Conservation (phyloP, 2,797 vertebrate species). For the Rhabdophis nuchalis region DNA sequence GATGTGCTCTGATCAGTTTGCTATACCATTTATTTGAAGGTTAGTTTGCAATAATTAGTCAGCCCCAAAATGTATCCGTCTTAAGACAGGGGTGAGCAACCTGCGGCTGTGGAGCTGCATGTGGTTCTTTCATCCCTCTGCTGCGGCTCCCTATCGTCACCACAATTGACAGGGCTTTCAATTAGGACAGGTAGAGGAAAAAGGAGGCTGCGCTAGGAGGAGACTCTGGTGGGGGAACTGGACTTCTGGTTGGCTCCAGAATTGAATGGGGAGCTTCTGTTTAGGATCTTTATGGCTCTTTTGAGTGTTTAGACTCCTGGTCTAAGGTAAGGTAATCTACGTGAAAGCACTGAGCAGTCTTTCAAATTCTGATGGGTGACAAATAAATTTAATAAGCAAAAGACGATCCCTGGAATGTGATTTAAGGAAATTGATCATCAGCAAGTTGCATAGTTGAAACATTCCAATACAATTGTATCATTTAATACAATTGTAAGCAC, state of each 20-base stretch:
- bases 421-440: not conserved
- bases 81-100: not conserved
- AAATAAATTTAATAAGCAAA: not conserved
- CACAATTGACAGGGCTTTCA: no score
- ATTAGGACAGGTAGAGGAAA: no score
- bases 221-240: no score
- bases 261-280: no score
- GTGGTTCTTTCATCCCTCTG: no score
- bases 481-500: not conserved
- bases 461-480: not conserved
- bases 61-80: not conserved
- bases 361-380: not conserved
- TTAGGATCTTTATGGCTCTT: no score
- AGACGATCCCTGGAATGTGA: not conserved
- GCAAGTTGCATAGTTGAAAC: not conserved
- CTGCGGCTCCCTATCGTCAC: no score
- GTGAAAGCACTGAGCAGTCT: not conserved
- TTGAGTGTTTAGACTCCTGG: not conserved
- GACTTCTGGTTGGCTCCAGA: no score
- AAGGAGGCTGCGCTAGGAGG: no score
- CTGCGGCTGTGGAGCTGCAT: no score
- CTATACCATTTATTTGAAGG: not conserved
- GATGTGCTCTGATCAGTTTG: not conserved
- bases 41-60: not conserved
- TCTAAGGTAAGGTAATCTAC: not conserved